These are phyloP conservation scores for Bufo bufo DNA, from an alignment of 2,113 vertebrate species.

Conservation along the genomic window DNA sequence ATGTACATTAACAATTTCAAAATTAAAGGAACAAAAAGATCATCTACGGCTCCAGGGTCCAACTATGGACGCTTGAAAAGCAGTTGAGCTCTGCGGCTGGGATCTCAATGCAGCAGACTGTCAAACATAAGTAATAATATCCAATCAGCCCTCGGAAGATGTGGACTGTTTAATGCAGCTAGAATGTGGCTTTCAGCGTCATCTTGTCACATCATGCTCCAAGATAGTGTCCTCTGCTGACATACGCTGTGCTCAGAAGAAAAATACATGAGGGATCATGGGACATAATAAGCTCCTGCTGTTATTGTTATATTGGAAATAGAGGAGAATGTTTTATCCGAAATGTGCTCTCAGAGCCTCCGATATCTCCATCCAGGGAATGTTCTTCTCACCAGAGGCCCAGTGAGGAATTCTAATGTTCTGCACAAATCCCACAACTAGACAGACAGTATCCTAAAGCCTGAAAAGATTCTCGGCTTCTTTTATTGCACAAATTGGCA, in stretches of 20 bases:
- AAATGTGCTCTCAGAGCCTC: background rate
- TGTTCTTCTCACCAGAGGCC: background rate
- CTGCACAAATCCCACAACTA: background rate
- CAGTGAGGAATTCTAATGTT: background rate
- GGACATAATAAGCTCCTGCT: background rate
- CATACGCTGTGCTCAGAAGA: slow-evolving; percentile 20
- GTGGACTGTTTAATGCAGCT: background rate
- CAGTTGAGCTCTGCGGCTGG: background rate
- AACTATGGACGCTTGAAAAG: background rate
- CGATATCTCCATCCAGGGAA: background rate
- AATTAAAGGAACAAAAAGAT: background rate
- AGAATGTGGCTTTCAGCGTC: background rate
- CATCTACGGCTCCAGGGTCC: background rate
- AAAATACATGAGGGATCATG: slow-evolving; percentile 36
- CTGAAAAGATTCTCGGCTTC: background rate
- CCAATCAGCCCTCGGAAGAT: background rate
- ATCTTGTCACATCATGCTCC: background rate
- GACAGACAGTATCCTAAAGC: background rate
- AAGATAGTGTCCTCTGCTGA: background rate
- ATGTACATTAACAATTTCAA: background rate
- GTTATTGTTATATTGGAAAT: background rate
- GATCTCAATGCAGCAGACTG: background rate
- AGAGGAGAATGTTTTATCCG: slow-evolving; percentile 7
- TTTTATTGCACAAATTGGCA: background rate
- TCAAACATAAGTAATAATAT: background rate